These are phyloP conservation scores for Philopedon plagiatum DNA, from an alignment of 2,888 invertebrate genomes.

Conservation along the genomic window DNA sequence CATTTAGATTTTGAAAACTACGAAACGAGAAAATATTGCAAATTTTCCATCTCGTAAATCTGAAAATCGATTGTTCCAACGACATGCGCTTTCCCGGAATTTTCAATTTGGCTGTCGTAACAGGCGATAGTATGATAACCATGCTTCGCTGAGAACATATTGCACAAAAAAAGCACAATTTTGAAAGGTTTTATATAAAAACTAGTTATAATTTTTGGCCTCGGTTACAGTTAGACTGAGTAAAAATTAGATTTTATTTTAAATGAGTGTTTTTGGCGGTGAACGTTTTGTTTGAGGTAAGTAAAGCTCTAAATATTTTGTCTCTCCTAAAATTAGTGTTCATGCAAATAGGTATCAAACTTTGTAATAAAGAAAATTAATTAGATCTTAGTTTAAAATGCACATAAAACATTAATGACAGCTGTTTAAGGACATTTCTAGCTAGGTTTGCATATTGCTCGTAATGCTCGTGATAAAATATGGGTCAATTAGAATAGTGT, in stretches of 20 bases:
- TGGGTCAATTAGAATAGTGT: no score
- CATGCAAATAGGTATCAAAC: no score
- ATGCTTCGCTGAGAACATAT: slow-evolving; percentile 41
- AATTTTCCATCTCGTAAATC: background rate
- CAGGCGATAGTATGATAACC: slow-evolving; percentile 28
- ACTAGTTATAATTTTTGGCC: slow-evolving; percentile 7
- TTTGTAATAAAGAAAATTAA: no score
- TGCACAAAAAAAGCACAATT: slow-evolving; percentile 50
- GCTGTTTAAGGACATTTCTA: no score
- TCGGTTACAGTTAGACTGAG: slow-evolving; percentile 27
- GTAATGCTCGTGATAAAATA: no score
- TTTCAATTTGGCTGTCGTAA: slow-evolving; percentile 15
- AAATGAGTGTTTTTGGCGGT: background rate
- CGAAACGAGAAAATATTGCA: background rate
- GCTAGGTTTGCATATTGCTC: no score
- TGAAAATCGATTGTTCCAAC: slow-evolving; percentile 46
- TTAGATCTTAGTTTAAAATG: no score
- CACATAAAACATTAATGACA: no score
- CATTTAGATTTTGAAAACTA: no score
- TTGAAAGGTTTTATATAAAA: slow-evolving; percentile 14
- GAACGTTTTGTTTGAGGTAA: background rate
- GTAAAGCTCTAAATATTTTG: background rate
- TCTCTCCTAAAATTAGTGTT: no score
- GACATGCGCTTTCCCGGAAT: slow-evolving; percentile 47
- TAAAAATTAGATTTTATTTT: background rate